Evolutionary conservation across 2,797 vertebrate genomes (phyloP), one percentile per base, ranked within the genome.

Genomic region (Nyctalus aviator): DNA sequence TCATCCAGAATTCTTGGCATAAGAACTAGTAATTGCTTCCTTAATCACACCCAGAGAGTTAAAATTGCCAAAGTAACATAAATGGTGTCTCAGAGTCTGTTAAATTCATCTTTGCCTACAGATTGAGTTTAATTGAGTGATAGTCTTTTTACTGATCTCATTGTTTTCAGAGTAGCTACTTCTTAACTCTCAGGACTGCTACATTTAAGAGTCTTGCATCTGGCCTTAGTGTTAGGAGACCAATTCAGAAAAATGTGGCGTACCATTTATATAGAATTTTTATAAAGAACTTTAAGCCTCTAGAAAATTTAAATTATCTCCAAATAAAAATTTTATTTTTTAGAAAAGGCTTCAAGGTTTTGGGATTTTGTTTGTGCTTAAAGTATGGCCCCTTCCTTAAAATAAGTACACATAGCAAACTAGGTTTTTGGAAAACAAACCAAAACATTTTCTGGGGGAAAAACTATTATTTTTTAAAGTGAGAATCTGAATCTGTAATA

Each of bases 71-170:
- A 88, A 92, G 97, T 95, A 98, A 82, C 81, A 97, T 92, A 98
- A 97, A 96, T 55, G 73, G 93, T 96, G 71, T 97, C 96, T 98
- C 94, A 96, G 93, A 98, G 95, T 95, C 97, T 97, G 93, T 97
- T 98, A 98, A 98, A 97, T 97, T 98, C 97, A 97, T 96, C 73
- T 95, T 93, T 97, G 98, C 97, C 97, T 98, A 94, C 62, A 68
- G 97, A 98, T 84, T 94, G 89, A 68, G 77, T 92, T 98, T 97
- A 98, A 98, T 96, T 86, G 97, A 97, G 90, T 87, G 44, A 96
- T 98, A 98, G 94, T 41, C 72, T 97, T 97, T 98, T 98, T 97
- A 98, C 75, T 97, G 88, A 96, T 97, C 96, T 96, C 96, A 96
- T 77, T 97, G 89, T 98, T 97, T 97, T 96, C 87, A 96, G 93